These are phyloP conservation scores for Neofelis nebulosa DNA, from an alignment of 2,113 vertebrate genomes.

Conservation along the genomic window DNA sequence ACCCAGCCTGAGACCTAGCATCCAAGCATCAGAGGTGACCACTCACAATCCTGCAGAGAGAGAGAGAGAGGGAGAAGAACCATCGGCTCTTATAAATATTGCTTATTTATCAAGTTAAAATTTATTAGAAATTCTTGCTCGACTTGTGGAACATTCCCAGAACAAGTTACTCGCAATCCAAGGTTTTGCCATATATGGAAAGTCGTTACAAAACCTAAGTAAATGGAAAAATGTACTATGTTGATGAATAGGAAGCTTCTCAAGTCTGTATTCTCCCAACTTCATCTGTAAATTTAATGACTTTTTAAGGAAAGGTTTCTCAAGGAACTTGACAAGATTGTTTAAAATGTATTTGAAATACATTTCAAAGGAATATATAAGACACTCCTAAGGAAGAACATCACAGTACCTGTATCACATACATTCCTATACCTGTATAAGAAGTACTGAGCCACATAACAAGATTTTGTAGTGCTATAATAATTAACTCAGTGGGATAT, in stretches of 20 bases:
- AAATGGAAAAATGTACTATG: neutral
- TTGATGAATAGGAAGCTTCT: neutral
- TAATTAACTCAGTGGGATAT: neutral
- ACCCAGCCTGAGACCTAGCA: no score
- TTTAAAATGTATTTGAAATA: constrained; percentile 24
- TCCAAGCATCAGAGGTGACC: no score
- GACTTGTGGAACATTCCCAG: no score
- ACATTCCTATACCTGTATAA: neutral
- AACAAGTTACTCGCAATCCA: no score
- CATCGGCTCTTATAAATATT: no score
- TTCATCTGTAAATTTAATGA: neutral
- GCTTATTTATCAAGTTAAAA: no score
- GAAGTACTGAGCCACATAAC: neutral
- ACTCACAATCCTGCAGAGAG: no score
- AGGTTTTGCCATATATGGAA: neutral
- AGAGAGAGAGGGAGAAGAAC: no score
- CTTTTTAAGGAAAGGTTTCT: neutral
- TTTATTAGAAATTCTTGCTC: no score
- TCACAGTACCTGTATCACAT: neutral
- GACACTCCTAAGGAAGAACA: neutral
- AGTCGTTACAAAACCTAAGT: neutral
- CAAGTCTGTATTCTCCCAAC: neutral
- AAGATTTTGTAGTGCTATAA: neutral
- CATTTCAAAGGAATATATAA: neutral
- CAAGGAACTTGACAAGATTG: neutral